Conservation (phyloP, 1,140 invertebrate genomes). For the Spodoptera frugiperda region DNA sequence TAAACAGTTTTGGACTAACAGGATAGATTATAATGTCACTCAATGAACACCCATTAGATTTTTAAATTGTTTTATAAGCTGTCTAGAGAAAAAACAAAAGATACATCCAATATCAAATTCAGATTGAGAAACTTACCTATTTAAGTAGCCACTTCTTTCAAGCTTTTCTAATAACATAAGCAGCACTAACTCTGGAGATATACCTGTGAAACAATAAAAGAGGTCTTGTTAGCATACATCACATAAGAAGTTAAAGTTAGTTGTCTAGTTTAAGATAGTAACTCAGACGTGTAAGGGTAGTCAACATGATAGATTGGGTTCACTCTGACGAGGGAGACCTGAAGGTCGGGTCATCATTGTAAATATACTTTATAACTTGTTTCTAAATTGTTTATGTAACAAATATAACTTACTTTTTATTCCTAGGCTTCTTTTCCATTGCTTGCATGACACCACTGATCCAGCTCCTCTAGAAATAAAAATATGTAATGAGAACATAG, state of each 20-base stretch:
- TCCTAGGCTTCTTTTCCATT: no score
- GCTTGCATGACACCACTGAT: neutral
- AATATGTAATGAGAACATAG: neutral
- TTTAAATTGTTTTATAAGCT: no score
- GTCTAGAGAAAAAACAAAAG: no score
- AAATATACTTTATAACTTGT: neutral
- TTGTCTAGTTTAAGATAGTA: neutral
- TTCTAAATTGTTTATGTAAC: neutral
- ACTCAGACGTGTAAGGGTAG: constrained; percentile 63
- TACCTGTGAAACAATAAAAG: neutral
- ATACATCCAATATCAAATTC: no score
- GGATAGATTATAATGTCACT: no score
- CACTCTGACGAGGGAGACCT: constrained; percentile 83
- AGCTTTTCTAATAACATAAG: no score
- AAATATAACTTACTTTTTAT: neutral
- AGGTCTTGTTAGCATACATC: neutral
- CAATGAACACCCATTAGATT: no score
- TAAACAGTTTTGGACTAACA: no score
- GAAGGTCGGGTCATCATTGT: constrained; percentile 73
- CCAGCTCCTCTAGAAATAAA: neutral
- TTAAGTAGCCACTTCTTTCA: no score
- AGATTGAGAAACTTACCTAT: no score
- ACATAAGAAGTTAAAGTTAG: no score
- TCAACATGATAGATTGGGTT: constrained; percentile 82
- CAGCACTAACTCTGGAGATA: no score